Evolutionary conservation across 2,797 vertebrate species (phyloP), one percentile per base, ranked within the genome.

Genomic region (Lycodopsis pacificus): DNA sequence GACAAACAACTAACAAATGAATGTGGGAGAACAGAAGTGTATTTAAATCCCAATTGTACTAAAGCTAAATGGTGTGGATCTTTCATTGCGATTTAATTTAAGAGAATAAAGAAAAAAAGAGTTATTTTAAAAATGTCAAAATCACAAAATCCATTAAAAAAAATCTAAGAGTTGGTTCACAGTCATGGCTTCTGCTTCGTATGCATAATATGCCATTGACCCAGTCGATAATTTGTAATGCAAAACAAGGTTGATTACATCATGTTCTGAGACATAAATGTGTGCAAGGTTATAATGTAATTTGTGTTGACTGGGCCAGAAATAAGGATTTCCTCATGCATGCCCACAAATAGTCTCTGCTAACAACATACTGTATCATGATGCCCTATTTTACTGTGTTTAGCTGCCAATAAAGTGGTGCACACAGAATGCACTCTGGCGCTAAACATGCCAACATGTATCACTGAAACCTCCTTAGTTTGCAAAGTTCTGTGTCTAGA

Each of bases 1-100:
- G 15, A 90, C 86, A 89, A 81, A 90, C 77, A 91, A 82, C 85
- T 71, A 82, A 76, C 65, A 84, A 69, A 91, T 91, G 78, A 87
- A 91, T 84, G 71, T 59, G 75, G 75, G 51, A 64, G 40, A 85
- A 74, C 65, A 85, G 87, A 88, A 59, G 79, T 87, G 71, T 68
- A 77, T 83, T 83, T 81, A 81, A 87, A 81, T 89, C 82, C 81
- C 77, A 76, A 69, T 9, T 71, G 81, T 46, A 42, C 53, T 57
- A 59, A 83, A 80, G 68, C 38, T 78, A 75, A 84, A 80, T 53
- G 70, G 76, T 70, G 70, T 27, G n/a, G 27, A 65, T 74, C 30
- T 78, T 86, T 82, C 14, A 40, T 71, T 84, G 17, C 56, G 40
- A 72, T 44, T 58, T n/a, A 74, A 89, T 30, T 58, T 53, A 17